Base-by-base conservation (phyloP, 2,797 vertebrate species). In the Synaphobranchus kaupii region DNA sequence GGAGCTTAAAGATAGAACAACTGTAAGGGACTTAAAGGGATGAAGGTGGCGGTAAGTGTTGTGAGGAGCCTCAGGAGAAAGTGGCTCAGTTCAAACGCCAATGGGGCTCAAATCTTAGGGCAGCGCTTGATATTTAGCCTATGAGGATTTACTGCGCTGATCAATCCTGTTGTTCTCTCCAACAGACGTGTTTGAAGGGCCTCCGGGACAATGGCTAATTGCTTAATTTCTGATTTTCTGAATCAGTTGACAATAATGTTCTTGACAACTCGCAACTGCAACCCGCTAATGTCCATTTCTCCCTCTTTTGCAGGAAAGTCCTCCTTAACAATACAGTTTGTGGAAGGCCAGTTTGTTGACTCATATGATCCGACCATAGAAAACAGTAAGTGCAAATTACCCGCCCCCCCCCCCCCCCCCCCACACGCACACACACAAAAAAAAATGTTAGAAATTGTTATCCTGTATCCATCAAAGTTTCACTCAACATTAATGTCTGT, bases 311-410 rank as follows among this genome's bases (percentile, higher is more conserved):
- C 93, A 99, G 98, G 98, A 95, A 99, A 99, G 94, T 99, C 98
- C 86, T 99, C 98, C 87, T 94, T 99, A 95, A 99, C 98, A 0
- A 99, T 99, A 94, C 98, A 99, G 95, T 99, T 99, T 94, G 98
- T 99, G 91, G 98, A 99, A 96, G 98, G 98, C 92, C 98, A 99
- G 93, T 99, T 99, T 94, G 98, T 99, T 88, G 98, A 99, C 94
- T 99, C 98, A 0, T 99, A 99, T 86, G 98, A 99, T 93, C 98
- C 98, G 86, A 99, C 98, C 93, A 99, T 99, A 96, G 98, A 99
- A 95, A 99, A 99, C 95, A 99, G 98, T 99, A 95, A 99, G 98
- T 99, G 52, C 25, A 58, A 58, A 58, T 58, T 4, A 66, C 60
- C 12, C 56, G 0, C 56, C 15, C 3, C 25, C 22, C 60, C 20